Evolutionary conservation across 2,113 vertebrate species (phyloP), one percentile per base, ranked within the genome.

Genomic region (Coryphaenoides rupestris): DNA sequence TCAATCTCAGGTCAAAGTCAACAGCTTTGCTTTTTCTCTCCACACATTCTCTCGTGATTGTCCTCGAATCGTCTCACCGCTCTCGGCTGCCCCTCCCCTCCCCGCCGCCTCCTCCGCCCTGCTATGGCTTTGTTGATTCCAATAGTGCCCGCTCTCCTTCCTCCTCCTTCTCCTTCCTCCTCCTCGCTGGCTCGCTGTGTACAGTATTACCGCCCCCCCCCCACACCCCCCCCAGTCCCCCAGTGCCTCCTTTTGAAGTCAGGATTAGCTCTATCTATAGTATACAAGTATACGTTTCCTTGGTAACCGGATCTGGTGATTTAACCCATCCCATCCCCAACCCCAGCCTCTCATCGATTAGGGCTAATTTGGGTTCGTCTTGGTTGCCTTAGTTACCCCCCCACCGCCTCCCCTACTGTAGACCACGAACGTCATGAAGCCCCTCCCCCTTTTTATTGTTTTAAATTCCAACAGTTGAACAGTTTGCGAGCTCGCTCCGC

Each of bases 1-100:
- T 89, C 86, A 91, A 93, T 93, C 95, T 96, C 95, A 95, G 94
- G 95, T 95, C 92, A 92, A 91, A 92, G 89, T 91, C 16, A 88
- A 83, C 82, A 68, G 73, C 85, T 88, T 86, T 84, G 69, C 84
- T 88, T 81, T 84, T n/a, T n/a, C n/a, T n/a, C 75, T 78, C 75
- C 79, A 84, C 72, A 75, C 81, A 75, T 83, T 80, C 78, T 81
- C 78, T 81, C 74, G 66, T 77, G 49, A 74, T 80, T 62, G 67
- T 78, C 71, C 68, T 76, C 63, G 66, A 63, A 69, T 70, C 60
- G 57, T 65, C 58, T 68, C 55, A 53, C 62, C 64, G 50, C 60
- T 50, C 12, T 17, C 49, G 49, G 15, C 21, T 17, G 21, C 13
- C 28, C 10, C 3, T 3, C 49, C 9, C 7, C 19, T 55, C 66